These are phyloP conservation scores for Apantesis nais DNA, from an alignment of 2,888 invertebrate genomes.

Conservation along the genomic window DNA sequence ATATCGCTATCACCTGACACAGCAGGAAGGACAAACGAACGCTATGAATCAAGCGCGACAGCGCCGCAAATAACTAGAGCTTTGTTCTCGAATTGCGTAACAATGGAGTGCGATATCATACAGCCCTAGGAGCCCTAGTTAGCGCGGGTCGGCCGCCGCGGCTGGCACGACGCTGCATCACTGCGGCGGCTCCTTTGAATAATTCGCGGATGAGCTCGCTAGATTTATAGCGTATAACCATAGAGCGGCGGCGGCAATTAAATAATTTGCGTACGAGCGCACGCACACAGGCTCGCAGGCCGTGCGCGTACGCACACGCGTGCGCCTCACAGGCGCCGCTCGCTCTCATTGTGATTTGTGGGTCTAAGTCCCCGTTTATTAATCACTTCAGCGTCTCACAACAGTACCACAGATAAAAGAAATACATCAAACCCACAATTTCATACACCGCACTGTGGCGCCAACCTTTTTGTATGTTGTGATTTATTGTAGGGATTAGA, in stretches of 20 bases:
- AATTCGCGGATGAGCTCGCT: slow-evolving; percentile 74
- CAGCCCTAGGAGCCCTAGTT: slow-evolving; percentile 20
- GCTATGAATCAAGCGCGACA: slow-evolving; percentile 73
- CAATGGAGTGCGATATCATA: slow-evolving; percentile 48
- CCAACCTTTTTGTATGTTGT: slow-evolving; percentile 29
- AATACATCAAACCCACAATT: slow-evolving; percentile 48
- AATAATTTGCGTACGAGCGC: slow-evolving; percentile 78
- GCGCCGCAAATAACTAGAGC: slow-evolving; percentile 54
- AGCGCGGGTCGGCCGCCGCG: slow-evolving; percentile 28
- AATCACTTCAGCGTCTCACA: slow-evolving; percentile 50
- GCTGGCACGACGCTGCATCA: slow-evolving; percentile 19
- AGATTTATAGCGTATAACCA: slow-evolving; percentile 82
- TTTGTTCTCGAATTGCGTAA: slow-evolving; percentile 56
- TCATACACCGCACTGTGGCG: slow-evolving; percentile 34
- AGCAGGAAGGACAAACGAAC: slow-evolving; percentile 70
- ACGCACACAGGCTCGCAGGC: slow-evolving; percentile 40
- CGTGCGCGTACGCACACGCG: slow-evolving; percentile 9
- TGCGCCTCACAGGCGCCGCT: slow-evolving; percentile 39
- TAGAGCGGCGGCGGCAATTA: slow-evolving; percentile 76
- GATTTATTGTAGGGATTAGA: slow-evolving; percentile 43
- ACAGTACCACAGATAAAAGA: slow-evolving; percentile 33
- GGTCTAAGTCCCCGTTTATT: slow-evolving; percentile 56
- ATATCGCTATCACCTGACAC: slow-evolving; percentile 66
- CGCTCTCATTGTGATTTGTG: slow-evolving; percentile 67
- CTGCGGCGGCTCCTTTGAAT: slow-evolving; percentile 77